These are phyloP conservation scores for Doris montereyensis DNA, from an alignment of 2,888 invertebrate species.

Conservation along the genomic window DNA sequence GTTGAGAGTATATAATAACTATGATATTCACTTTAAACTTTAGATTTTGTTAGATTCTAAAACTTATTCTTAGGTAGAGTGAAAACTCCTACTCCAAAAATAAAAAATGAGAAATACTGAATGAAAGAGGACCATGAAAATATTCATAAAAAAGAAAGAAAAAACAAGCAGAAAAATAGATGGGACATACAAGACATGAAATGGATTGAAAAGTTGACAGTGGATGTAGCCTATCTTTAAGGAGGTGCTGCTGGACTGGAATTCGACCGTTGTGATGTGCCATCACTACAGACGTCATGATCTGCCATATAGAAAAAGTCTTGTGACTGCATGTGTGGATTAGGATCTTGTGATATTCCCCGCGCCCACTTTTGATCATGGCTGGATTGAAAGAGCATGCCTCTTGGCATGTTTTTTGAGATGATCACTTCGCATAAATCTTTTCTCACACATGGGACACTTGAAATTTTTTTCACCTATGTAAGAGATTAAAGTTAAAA, in stretches of 20 bases:
- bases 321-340: background rate
- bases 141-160: too few relatives aligned
- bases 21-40: too few relatives aligned
- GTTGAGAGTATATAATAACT: too few relatives aligned
- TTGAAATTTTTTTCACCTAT: slow-evolving; percentile 79
- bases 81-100: too few relatives aligned
- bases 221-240: background rate
- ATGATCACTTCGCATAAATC: slow-evolving; percentile 80
- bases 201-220: too few relatives aligned
- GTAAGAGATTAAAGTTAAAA: background rate
- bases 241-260: slow-evolving; percentile 27
- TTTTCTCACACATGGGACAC: slow-evolving; percentile 79
- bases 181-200: too few relatives aligned
- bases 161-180: too few relatives aligned
- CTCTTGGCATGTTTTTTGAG: slow-evolving; percentile 79
- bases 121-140: too few relatives aligned
- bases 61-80: too few relatives aligned
- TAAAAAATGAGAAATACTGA: too few relatives aligned
- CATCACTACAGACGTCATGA: slow-evolving; percentile 29
- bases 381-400: slow-evolving; percentile 79
- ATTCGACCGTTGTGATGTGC: slow-evolving; percentile 15
- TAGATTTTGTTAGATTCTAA: too few relatives aligned
- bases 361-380: slow-evolving; percentile 64
- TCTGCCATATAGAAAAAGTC: background rate
- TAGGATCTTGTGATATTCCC: background rate